Evolutionary conservation across 1,140 invertebrate species (phyloP), one percentile per base, ranked within the genome.

Genomic region (Plutomurus gul): DNA sequence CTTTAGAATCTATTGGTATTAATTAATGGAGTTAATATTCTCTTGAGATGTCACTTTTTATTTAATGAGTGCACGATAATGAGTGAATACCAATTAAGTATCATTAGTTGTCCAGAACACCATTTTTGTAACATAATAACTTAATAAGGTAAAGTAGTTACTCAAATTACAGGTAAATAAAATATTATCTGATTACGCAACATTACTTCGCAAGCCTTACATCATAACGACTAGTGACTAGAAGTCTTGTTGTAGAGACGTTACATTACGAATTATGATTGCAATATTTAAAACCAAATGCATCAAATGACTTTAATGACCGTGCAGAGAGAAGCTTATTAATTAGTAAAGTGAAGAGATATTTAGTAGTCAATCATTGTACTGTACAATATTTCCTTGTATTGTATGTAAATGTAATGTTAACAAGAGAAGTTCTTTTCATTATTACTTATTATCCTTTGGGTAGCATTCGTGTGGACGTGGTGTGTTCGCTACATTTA

Each of bases 201-300:
- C n/a, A n/a, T n/a, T n/a, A n/a, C n/a, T n/a, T n/a, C n/a, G n/a
- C n/a, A n/a, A n/a, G n/a, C n/a, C n/a, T n/a, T n/a, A n/a, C n/a
- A n/a, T n/a, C n/a, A n/a, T n/a, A n/a, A n/a, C n/a, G n/a, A n/a
- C n/a, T n/a, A n/a, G n/a, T n/a, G n/a, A n/a, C n/a, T n/a, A n/a
- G n/a, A n/a, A n/a, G n/a, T n/a, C n/a, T n/a, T n/a, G n/a, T n/a
- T n/a, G n/a, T n/a, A n/a, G n/a, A n/a, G n/a, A n/a, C n/a, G n/a
- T n/a, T n/a, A n/a, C n/a, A 16, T 18, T 22, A 11, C 20, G 20
- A 6, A 65, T 16, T 18, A 65, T 5, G 13, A 8, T 65, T 65
- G 56, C 56, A 65, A 65, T 65, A 65, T 56, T 30, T 30, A 18
- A 65, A 65, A 1, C 56, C 11, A 65, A 65, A 65, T 65, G 25